These are phyloP conservation scores for Cecropterus lyciades DNA, from an alignment of 1,140 invertebrate genomes.

Conservation along the genomic window DNA sequence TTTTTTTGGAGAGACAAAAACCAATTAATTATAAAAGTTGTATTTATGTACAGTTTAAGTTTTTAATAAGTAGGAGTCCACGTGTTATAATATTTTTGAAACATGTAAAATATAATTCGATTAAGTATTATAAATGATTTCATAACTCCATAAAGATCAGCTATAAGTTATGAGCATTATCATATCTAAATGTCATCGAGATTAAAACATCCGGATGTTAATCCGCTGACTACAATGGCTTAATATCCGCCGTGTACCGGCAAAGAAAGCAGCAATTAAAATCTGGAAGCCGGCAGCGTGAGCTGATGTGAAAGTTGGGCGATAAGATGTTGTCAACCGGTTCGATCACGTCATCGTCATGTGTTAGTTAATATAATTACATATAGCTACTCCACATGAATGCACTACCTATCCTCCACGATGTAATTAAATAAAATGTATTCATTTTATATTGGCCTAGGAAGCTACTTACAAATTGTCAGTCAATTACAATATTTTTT, in stretches of 20 bases:
- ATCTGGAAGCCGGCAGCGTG: conserved; percentile 35
- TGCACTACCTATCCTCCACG: neutral
- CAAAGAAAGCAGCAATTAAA: conserved; percentile 39
- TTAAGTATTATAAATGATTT: neutral
- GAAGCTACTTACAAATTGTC: too few relatives aligned
- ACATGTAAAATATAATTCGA: too few relatives aligned
- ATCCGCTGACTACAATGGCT: conserved; percentile 15
- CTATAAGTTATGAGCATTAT: neutral
- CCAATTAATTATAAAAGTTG: too few relatives aligned
- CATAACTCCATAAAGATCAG: neutral
- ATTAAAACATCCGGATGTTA: conserved; percentile 13
- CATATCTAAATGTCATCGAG: conserved; percentile 28
- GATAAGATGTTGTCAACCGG: conserved; percentile 30
- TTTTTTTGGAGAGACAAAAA: too few relatives aligned
- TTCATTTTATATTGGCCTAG: too few relatives aligned
- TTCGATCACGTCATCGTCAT: conserved; percentile 23
- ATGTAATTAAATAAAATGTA: too few relatives aligned
- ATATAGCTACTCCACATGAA: neutral
- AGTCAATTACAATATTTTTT: too few relatives aligned
- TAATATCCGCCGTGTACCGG: conserved; percentile 18
- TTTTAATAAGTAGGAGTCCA: too few relatives aligned
- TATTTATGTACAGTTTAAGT: too few relatives aligned
- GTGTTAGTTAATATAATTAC: conserved; percentile 20
- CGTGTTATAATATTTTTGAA: too few relatives aligned
- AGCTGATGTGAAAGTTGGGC: conserved; percentile 38